These are phyloP conservation scores for Drosophila rubida DNA, from an alignment of 2,888 invertebrate genomes.

Conservation along the genomic window DNA sequence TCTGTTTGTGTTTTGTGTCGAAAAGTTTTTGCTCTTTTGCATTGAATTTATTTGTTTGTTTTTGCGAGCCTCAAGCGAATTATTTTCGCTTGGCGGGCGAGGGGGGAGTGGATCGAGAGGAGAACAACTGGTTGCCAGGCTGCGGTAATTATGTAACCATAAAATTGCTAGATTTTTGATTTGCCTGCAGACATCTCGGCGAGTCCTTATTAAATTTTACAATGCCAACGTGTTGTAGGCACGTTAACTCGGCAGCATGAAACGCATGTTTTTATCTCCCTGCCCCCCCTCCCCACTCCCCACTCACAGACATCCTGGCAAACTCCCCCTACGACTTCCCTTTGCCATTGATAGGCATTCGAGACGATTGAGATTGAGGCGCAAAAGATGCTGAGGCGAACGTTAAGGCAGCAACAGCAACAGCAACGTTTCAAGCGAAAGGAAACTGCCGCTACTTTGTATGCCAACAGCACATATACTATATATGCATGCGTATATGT, in stretches of 20 bases:
- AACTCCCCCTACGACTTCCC: not conserved
- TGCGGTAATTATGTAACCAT: constrained; percentile 67
- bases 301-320: not conserved
- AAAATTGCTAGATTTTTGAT: constrained; percentile 61
- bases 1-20: constrained; percentile 37
- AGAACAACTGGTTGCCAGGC: constrained; percentile 51
- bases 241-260: constrained; percentile 34
- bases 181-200: constrained; percentile 20
- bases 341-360: constrained; percentile 65
- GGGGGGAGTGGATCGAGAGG: not conserved
- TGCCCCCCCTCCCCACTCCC: not conserved
- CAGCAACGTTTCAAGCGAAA: constrained; percentile 7
- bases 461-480: constrained; percentile 48
- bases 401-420: constrained; percentile 31
- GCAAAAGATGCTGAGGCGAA: constrained; percentile 35
- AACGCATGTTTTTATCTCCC: constrained; percentile 6
- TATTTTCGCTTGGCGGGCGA: constrained; percentile 30
- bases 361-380: constrained; percentile 60
- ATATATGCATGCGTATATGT: constrained; percentile 1
- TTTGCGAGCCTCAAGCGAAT: constrained; percentile 49
- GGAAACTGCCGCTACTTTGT: constrained; percentile 73
- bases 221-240: constrained; percentile 26
- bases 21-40: constrained; percentile 68
- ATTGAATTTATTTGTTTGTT: constrained; percentile 76
- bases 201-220: constrained; percentile 60